Evolutionary conservation across 2,113 vertebrate genomes (phyloP).

Genomic region (Epinephelus fuscoguttatus): DNA sequence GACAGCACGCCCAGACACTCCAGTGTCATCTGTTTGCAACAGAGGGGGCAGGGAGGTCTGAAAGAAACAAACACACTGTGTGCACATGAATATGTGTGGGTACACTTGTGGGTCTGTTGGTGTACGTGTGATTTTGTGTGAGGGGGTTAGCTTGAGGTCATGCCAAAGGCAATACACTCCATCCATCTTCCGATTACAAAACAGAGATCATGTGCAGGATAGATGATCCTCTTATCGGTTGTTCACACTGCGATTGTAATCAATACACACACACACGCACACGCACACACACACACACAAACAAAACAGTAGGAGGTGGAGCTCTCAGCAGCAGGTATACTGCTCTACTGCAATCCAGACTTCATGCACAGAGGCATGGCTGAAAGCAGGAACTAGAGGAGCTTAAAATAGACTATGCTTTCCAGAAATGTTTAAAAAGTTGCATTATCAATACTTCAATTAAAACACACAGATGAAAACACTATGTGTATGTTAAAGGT

Average conservation of each 20-base stretch:
- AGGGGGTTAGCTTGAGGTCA: conserved; percentile 34
- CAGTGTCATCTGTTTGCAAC: conserved; percentile 53
- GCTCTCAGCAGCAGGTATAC: conserved; percentile 2
- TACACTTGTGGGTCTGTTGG: neutral
- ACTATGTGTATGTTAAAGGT: too few relatives aligned
- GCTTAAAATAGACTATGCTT: neutral
- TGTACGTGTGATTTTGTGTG: neutral
- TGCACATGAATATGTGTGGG: neutral
- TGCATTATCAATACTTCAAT: too few relatives aligned
- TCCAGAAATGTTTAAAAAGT: neutral
- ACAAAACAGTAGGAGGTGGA: neutral
- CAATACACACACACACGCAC: conserved; percentile 17
- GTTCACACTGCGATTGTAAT: conserved; percentile 49
- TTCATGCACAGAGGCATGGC: neutral
- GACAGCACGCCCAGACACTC: conserved; percentile 37
- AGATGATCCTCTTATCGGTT: conserved; percentile 64
- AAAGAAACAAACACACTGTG: conserved; percentile 11
- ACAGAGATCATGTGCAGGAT: conserved; percentile 40
- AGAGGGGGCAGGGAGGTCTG: neutral
- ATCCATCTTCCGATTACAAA: conserved; percentile 56
- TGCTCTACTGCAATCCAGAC: conserved; percentile 14
- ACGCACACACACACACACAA: neutral
- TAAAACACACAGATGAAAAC: too few relatives aligned
- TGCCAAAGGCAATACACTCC: conserved; percentile 28
- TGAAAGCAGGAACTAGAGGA: neutral